phyloP scores from a whole-genome alignment of 2,113 vertebrate species.

The Asarcornis scutulata region DNA sequence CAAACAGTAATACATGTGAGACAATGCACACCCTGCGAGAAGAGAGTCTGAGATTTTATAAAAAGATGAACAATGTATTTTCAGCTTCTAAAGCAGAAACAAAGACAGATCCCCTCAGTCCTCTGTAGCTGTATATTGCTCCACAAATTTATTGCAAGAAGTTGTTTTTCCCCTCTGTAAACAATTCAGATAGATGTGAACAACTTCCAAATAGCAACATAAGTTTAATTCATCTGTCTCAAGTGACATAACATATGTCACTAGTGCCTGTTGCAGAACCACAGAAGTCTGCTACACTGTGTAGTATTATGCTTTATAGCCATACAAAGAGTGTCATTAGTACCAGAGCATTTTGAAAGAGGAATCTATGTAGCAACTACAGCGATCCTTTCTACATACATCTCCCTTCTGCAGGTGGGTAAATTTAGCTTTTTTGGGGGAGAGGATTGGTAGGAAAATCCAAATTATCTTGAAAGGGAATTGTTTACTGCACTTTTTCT shows the following conservation, averaged over 20 bases:
- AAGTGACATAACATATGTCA: conserved; percentile 62
- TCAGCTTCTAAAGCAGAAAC: not conserved
- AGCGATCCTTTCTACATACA: not conserved
- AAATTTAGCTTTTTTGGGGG: not conserved
- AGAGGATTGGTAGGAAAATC: not conserved
- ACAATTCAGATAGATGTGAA: conserved; percentile 63
- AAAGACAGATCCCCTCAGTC: not conserved
- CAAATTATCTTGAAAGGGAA: not conserved
- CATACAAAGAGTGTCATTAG: not conserved
- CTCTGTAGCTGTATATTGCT: conserved; percentile 5
- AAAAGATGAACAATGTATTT: conserved; percentile 3
- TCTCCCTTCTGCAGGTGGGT: not conserved
- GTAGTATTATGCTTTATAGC: not conserved
- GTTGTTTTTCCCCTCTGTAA: conserved; percentile 15
- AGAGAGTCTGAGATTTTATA: not conserved
- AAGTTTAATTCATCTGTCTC: conserved; percentile 68
- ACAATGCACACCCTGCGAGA: not conserved
- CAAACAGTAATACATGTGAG: conserved; percentile 7
- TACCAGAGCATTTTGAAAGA: not conserved
- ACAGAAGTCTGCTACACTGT: not conserved
- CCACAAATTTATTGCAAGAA: conserved; percentile 50
- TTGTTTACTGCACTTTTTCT: not conserved
- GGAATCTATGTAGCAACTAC: not conserved
- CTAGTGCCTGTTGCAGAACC: conserved; percentile 10
- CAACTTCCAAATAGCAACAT: conserved; percentile 55